Evolutionary conservation across 2,113 vertebrate genomes (phyloP).

Genomic region (Lipophrys pholis): DNA sequence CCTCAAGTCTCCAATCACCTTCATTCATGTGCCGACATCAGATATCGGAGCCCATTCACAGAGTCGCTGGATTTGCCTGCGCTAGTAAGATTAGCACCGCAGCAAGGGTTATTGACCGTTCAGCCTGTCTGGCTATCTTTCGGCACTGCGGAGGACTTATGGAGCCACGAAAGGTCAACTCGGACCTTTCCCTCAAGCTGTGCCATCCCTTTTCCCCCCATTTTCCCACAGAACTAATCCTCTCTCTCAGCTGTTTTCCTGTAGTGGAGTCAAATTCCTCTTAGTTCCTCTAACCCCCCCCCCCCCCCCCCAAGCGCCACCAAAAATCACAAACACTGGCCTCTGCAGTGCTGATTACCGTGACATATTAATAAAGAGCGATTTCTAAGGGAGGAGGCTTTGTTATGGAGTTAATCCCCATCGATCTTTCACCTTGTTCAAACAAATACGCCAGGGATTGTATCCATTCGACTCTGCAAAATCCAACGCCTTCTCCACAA

Average conservation of each 20-base stretch:
- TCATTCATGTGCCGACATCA: slow-evolving; percentile 67
- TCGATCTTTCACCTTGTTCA: slow-evolving; percentile 79
- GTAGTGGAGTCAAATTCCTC: slow-evolving; percentile 78
- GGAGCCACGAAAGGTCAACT: slow-evolving; percentile 77
- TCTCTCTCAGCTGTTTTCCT: slow-evolving; percentile 79
- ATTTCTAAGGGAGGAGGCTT: slow-evolving; percentile 64
- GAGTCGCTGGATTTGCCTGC: slow-evolving; percentile 50
- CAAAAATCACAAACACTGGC: slow-evolving; percentile 57
- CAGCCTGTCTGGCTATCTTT: slow-evolving; percentile 66
- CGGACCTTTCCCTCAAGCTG: slow-evolving; percentile 69
- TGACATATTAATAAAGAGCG: slow-evolving; percentile 74
- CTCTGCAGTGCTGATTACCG: slow-evolving; percentile 67
- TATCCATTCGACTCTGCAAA: slow-evolving; percentile 54
- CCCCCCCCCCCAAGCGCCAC: slow-evolving; percentile 28
- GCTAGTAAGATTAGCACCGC: slow-evolving; percentile 67
- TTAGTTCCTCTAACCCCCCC: slow-evolving; percentile 13
- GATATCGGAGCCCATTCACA: slow-evolving; percentile 70
- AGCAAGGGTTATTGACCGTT: slow-evolving; percentile 46
- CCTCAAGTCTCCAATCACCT: slow-evolving; percentile 52
- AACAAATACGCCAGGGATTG: slow-evolving; percentile 68
- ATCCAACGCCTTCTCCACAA: slow-evolving; percentile 65
- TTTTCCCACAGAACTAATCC: slow-evolving; percentile 84
- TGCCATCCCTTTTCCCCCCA: slow-evolving; percentile 41
- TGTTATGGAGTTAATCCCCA: slow-evolving; percentile 75
- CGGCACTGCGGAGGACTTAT: slow-evolving; percentile 65